Conservation (phyloP, 1,140 invertebrate species). For the Drosophila tsacasi region DNA sequence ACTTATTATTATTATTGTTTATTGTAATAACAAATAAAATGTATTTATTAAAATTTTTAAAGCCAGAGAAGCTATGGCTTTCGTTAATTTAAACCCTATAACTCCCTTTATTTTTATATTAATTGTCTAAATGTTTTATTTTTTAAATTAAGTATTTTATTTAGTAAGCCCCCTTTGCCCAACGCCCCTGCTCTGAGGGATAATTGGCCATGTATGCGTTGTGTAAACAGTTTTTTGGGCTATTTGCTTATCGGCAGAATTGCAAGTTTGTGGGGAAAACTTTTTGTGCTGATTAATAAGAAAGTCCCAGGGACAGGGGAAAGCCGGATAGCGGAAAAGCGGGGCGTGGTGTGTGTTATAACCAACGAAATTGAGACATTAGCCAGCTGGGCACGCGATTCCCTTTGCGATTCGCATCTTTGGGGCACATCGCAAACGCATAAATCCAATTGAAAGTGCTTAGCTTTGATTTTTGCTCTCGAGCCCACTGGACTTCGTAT, state of each 20-base stretch:
- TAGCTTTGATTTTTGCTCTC: conserved; percentile 80
- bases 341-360: not conserved
- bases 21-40: too few relatives aligned
- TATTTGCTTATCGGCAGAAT: conserved; percentile 80
- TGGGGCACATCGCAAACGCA: conserved; percentile 79
- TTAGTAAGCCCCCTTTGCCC: not conserved
- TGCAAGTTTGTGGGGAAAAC: conserved; percentile 69
- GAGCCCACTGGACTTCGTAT: conserved; percentile 18
- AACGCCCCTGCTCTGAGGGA: not conserved
- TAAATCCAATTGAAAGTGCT: conserved; percentile 84
- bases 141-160: not conserved
- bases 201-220: conserved; percentile 55
- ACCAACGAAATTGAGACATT: conserved; percentile 66
- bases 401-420: conserved; percentile 26
- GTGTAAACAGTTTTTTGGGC: conserved; percentile 75
- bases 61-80: too few relatives aligned
- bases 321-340: not conserved
- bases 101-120: not conserved
- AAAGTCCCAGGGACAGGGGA: conserved; percentile 21
- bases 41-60: too few relatives aligned
- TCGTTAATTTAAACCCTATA: too few relatives aligned
- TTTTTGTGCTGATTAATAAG: conserved; percentile 83
- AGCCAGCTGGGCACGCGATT: conserved; percentile 58
- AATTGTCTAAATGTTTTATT: too few relatives aligned
- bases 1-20: too few relatives aligned